phyloP scores from a whole-genome alignment of 2,888 invertebrate species.

The Schrankia costaestrigalis region DNA sequence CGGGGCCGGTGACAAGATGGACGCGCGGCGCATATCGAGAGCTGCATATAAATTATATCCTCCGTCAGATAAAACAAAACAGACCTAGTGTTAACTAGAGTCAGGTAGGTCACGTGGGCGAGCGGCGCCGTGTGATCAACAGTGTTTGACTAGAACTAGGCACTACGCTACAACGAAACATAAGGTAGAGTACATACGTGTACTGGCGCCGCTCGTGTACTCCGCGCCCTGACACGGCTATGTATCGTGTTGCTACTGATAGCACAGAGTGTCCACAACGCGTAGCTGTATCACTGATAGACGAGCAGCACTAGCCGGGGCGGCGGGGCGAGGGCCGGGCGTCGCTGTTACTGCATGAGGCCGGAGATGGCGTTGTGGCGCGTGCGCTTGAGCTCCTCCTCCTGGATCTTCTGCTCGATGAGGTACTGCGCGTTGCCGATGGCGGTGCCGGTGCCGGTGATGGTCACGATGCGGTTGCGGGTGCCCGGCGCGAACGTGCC shows the following conservation, averaged over 20 bases:
- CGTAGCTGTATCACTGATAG: neutral
- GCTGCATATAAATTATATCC: slow-evolving; percentile 53
- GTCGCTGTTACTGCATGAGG: slow-evolving; percentile 83
- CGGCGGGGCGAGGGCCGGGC: neutral
- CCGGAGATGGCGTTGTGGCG: slow-evolving; percentile 91
- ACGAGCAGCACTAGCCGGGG: neutral
- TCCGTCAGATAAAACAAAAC: slow-evolving; percentile 51
- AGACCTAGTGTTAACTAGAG: slow-evolving; percentile 47
- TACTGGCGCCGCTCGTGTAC: slow-evolving; percentile 11
- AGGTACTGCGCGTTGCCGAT: slow-evolving; percentile 96
- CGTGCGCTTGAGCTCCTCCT: slow-evolving; percentile 97
- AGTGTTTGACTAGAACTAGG: slow-evolving; percentile 44
- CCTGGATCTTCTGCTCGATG: slow-evolving; percentile 97
- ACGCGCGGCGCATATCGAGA: slow-evolving; percentile 47
- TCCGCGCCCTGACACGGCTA: neutral
- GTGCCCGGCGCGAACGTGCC: slow-evolving; percentile 98
- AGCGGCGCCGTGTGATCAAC: slow-evolving; percentile 31
- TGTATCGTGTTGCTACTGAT: neutral
- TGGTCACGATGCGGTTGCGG: slow-evolving; percentile 97
- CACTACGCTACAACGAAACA: slow-evolving; percentile 32
- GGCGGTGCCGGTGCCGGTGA: slow-evolving; percentile 93
- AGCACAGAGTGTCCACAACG: neutral
- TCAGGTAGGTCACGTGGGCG: slow-evolving; percentile 56
- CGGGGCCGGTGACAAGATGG: neutral
- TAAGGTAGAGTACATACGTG: slow-evolving; percentile 13